A percentile compares a stretch with the other conserved stretches of the same genome.
phyloP scores from a whole-genome alignment of 2,113 vertebrate species.

The Chaetodon trifascialis region DNA sequence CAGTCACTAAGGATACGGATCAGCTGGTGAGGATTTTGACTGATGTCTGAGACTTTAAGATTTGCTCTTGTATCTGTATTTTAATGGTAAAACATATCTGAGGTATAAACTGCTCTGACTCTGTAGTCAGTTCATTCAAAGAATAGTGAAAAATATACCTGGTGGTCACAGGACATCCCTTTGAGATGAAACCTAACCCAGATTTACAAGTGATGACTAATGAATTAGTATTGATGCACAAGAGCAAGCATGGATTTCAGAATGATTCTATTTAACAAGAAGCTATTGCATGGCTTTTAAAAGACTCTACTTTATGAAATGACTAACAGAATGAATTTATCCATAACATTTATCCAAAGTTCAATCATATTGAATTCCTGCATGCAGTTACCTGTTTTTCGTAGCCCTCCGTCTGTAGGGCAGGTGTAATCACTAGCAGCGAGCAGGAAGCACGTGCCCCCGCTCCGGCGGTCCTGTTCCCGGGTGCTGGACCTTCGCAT shows the following conservation, averaged over 20 bases:
- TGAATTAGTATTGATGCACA: slow-evolving; percentile 14
- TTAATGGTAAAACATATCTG: neutral
- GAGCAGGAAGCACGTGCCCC: slow-evolving; percentile 95
- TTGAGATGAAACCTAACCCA: slow-evolving; percentile 6
- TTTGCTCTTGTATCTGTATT: neutral
- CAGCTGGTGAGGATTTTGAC: slow-evolving; percentile 47
- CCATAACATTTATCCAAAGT: no score
- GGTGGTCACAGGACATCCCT: neutral
- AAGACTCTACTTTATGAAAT: slow-evolving; percentile 10
- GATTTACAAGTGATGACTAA: slow-evolving; percentile 18
- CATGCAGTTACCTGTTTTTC: slow-evolving; percentile 86
- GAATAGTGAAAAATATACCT: neutral
- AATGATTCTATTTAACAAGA: slow-evolving; percentile 24
- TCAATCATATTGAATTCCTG: neutral
- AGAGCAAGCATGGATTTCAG: slow-evolving; percentile 21
- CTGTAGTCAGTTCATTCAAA: no score
- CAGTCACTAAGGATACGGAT: slow-evolving; percentile 62
- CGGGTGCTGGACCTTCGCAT: slow-evolving; percentile 94
- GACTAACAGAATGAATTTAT: neutral
- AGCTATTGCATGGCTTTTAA: neutral
- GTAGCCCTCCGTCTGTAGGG: slow-evolving; percentile 91
- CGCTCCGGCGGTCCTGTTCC: slow-evolving; percentile 92
- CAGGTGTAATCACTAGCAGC: slow-evolving; percentile 95
- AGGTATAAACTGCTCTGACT: neutral
- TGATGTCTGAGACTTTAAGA: slow-evolving; percentile 12